Conservation (phyloP, 2,797 vertebrate genomes). For the Semotilus atromaculatus region DNA sequence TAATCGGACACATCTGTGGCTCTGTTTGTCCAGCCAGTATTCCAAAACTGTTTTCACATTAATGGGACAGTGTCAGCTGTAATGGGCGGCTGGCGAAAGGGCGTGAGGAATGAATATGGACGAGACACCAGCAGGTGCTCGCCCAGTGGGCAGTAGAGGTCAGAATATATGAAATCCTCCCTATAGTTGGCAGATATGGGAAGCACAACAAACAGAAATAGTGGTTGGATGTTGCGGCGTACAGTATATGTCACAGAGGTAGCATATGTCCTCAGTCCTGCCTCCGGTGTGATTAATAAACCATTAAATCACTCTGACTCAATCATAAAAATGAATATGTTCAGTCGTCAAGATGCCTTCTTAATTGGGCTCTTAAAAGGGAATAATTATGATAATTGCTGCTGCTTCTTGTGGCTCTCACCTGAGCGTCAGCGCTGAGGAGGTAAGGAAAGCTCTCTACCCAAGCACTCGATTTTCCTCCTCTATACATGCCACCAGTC, state of each 20-base stretch:
- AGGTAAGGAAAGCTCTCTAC: background rate
- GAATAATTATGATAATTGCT: constrained; percentile 32
- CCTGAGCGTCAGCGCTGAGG: background rate
- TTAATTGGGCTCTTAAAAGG: constrained; percentile 19
- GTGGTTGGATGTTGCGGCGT: background rate
- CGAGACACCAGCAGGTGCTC: constrained; percentile 17
- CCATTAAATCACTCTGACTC: constrained; percentile 26
- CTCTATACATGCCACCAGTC: background rate
- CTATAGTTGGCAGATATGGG: background rate
- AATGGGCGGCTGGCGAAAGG: background rate
- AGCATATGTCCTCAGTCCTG: background rate
- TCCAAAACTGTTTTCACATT: constrained; percentile 31
- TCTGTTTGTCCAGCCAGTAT: constrained; percentile 17
- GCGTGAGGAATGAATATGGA: background rate
- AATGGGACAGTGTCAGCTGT: constrained; percentile 37
- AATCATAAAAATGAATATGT: constrained; percentile 5
- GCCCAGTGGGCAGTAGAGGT: background rate
- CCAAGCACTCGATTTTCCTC: constrained; percentile 8
- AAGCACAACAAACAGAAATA: constrained; percentile 15
- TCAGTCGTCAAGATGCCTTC: background rate
- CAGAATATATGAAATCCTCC: constrained; percentile 26
- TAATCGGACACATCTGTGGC: constrained; percentile 36
- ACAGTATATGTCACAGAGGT: background rate
- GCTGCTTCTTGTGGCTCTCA: constrained; percentile 10
- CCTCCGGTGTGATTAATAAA: constrained; percentile 26